A percentile compares a stretch with the other conserved stretches of the same genome.
These are phyloP conservation scores for Rhodeus uyekii DNA, from an alignment of 2,797 vertebrate species.

Conservation along the genomic window DNA sequence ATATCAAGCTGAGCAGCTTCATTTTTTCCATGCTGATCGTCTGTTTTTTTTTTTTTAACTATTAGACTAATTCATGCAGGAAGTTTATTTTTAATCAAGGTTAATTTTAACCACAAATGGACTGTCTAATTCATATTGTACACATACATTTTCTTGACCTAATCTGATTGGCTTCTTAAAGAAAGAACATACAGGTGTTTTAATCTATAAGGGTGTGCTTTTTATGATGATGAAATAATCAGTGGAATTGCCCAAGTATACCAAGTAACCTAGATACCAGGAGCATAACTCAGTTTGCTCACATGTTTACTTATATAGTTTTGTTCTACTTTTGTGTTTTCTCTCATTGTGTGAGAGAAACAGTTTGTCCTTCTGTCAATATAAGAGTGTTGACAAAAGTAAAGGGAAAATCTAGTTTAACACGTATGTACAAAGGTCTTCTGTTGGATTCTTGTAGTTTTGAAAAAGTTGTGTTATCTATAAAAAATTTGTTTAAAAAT, in stretches of 20 bases:
- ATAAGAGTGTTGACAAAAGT: not conserved
- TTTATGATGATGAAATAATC: conserved; percentile 4
- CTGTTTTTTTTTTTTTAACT: no score
- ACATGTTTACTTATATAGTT: no score
- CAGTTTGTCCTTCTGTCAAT: not conserved
- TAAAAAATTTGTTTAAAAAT: no score
- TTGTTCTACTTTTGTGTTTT: no score
- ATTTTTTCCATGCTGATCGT: not conserved
- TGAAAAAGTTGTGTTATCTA: not conserved
- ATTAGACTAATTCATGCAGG: not conserved
- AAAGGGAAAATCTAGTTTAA: not conserved
- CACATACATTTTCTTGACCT: not conserved
- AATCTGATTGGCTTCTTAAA: not conserved
- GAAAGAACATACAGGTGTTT: not conserved
- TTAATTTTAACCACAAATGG: not conserved
- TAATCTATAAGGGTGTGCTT: not conserved
- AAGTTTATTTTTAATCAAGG: not conserved
- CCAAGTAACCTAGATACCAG: not conserved
- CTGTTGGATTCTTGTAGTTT: not conserved
- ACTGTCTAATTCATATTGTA: not conserved
- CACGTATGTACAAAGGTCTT: not conserved
- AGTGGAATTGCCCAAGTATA: not conserved
- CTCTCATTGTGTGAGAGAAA: not conserved
- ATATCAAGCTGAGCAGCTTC: not conserved
- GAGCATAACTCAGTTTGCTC: no score